These are phyloP conservation scores for Lumbricus terrestris DNA, from an alignment of 2,888 invertebrate species.

Conservation along the genomic window DNA sequence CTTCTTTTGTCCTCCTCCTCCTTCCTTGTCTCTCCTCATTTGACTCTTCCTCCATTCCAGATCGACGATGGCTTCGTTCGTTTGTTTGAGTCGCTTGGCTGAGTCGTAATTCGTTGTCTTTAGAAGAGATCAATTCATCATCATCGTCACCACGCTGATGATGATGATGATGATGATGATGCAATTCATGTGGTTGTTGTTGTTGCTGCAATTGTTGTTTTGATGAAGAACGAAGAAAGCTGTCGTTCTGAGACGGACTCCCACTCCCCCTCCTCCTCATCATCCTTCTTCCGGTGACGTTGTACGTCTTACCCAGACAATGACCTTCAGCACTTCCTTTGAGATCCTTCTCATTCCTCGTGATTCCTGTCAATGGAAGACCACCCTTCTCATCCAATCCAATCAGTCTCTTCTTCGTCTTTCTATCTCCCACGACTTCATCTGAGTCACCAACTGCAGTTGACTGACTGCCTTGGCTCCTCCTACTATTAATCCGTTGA, in stretches of 20 bases:
- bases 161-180: not conserved
- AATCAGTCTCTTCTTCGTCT: not conserved
- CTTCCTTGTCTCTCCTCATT: not conserved
- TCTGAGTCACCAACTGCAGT: not conserved
- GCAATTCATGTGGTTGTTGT: no score
- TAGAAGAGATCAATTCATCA: not conserved
- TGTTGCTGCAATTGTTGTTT: not conserved
- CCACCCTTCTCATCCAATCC: not conserved
- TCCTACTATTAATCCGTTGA: not conserved
- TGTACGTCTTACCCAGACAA: not conserved
- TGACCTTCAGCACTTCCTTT: not conserved
- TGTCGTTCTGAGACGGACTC: not conserved
- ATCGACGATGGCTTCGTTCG: not conserved
- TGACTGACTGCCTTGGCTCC: not conserved
- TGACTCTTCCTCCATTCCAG: not conserved
- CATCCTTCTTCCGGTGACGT: not conserved
- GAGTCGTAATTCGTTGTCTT: not conserved
- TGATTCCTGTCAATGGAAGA: not conserved
- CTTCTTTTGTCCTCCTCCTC: not conserved
- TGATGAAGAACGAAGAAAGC: not conserved
- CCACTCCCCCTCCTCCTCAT: no score
- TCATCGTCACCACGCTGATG: not conserved
- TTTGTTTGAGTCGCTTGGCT: not conserved
- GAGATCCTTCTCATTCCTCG: not conserved
- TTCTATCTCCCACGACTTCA: not conserved